A percentile compares a stretch with the other conserved stretches of the same genome.
Evolutionary conservation across 2,888 invertebrate genomes (phyloP).

Genomic region (Trichacis sp.): DNA sequence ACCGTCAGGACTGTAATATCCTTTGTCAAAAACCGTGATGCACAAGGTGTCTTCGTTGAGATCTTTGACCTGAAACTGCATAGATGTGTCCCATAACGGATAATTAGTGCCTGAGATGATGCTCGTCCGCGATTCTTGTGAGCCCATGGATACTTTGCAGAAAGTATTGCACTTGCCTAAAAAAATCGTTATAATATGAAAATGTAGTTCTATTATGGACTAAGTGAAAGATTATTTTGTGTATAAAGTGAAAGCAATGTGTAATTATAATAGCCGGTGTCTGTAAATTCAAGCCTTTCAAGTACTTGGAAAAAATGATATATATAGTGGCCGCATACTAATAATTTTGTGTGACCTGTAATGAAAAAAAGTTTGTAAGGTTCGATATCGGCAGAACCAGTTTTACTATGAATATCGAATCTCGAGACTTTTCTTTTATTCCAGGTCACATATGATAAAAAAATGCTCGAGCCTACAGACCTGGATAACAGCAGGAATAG

Average conservation of each 20-base stretch:
- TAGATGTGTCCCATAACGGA: conserved; percentile 80
- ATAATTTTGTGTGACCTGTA: too few species aligned
- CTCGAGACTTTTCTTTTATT: too few species aligned
- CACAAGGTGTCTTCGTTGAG: conserved; percentile 77
- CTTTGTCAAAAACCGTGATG: conserved; percentile 79
- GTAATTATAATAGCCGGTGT: too few species aligned
- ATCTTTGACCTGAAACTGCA: conserved; percentile 82
- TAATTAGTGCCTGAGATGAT: conserved; percentile 72
- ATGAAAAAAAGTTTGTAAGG: too few species aligned
- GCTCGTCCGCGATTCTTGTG: conserved; percentile 78
- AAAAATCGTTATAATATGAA: conserved; percentile 3
- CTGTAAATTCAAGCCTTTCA: too few species aligned
- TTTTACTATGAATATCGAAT: too few species aligned
- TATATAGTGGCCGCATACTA: too few species aligned
- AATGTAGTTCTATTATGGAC: not conserved
- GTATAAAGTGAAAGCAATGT: not conserved
- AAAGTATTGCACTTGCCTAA: conserved; percentile 78
- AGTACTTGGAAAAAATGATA: too few species aligned
- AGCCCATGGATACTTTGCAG: conserved; percentile 80
- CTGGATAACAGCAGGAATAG: too few species aligned
- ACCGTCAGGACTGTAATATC: conserved; percentile 81
- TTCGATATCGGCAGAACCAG: too few species aligned
- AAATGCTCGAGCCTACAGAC: too few species aligned
- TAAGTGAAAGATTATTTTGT: not conserved
- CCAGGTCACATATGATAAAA: too few species aligned